Evolutionary conservation across 64 coral and sea anemone genomes (phyloP), one percentile per base, ranked within the genome.

Genomic region (Pachyseris speciosa): DNA sequence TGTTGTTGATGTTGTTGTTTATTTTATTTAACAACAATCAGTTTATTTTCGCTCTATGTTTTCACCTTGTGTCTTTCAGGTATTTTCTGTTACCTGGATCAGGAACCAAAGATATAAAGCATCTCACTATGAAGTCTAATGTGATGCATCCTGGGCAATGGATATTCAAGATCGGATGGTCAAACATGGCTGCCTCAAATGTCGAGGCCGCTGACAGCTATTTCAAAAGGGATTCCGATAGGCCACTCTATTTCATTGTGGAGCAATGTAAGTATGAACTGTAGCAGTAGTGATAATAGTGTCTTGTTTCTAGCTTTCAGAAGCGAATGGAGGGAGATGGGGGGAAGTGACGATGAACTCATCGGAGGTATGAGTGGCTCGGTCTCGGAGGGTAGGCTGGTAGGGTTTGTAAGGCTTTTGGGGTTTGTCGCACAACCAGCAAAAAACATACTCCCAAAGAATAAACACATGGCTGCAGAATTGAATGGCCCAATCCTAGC

Each of bases 141-240:
- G 75, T 89, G 50, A 38, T 81, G 44, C 84, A 50, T 50, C 36
- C 86, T 9, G 95, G 95, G 16, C 91, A 86, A 38, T 97, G 95
- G 95, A 85, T 97, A 7, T 97, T 90, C 40, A 88, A 88, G 31
- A 92, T 97, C 7, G 95, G 95, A 1, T 86, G 95, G 91, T 63
- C 91, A 41, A 43, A 72, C 22, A 94, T 94, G 95, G 9, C 69
- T 22, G 78, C 80, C 9, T 37, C 72, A 9, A 86, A 93, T 2
- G 71, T 90, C 2, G 86, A 86, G 29, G 33, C 79, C 7, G 91
- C 86, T 9, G 89, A 96, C 32, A 96, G 94, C 47, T 93, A 70
- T 36, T 34, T 57, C 0, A 59, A 61, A 10, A 72, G 69, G 16
- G 47, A 37, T 1, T 20, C 13, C 5, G 20, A 38, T 7, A 22